Evolutionary conservation across 2,888 invertebrate species (phyloP).

Genomic region (Temnothorax ravouxi): DNA sequence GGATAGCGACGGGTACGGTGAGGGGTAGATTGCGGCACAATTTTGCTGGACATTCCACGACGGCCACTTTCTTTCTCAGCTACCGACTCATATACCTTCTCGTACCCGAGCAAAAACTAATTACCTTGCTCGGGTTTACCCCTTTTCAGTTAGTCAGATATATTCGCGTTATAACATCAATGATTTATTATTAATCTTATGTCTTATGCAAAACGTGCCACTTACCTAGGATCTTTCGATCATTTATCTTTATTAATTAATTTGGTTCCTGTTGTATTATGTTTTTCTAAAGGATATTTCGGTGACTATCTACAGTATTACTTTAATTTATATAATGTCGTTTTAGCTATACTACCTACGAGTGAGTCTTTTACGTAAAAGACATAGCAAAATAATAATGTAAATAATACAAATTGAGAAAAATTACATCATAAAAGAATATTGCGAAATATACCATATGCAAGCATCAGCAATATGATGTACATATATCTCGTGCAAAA

Average conservation of each 20-base stretch:
- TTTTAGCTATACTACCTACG: neutral
- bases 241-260: slow-evolving; percentile 19
- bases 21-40: slow-evolving; percentile 35
- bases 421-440: neutral
- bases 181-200: slow-evolving; percentile 34
- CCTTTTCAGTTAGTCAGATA: slow-evolving; percentile 10
- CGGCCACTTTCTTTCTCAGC: slow-evolving; percentile 37
- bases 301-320: neutral
- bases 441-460: neutral
- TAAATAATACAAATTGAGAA: neutral
- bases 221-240: neutral
- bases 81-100: slow-evolving; percentile 28
- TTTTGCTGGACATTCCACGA: slow-evolving; percentile 46
- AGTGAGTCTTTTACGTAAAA: neutral
- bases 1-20: slow-evolving; percentile 1
- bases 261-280: slow-evolving; percentile 6
- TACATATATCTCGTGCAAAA: neutral
- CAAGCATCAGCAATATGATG: neutral
- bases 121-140: slow-evolving; percentile 30
- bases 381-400: neutral
- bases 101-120: slow-evolving; percentile 43
- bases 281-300: neutral
- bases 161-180: slow-evolving; percentile 12
- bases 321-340: slow-evolving; percentile 9
- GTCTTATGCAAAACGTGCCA: neutral